A percentile compares a stretch with the other conserved stretches of the same genome.
Conservation (phyloP, 2,113 vertebrate species). For the Pogona vitticeps region DNA sequence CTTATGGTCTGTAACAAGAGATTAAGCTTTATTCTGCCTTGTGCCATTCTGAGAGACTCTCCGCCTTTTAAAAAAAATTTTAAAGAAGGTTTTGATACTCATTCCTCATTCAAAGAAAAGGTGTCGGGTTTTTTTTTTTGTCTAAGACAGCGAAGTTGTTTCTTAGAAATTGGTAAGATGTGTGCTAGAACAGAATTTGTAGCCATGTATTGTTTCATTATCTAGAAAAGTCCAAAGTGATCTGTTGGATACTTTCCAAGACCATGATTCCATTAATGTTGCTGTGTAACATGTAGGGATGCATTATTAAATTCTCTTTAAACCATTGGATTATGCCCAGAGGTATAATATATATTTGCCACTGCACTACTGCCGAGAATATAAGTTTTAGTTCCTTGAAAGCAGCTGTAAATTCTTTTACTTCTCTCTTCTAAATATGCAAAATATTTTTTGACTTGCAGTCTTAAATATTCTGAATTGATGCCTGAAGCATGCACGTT, state of each 20-base stretch:
- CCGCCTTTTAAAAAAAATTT: not conserved
- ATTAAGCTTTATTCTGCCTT: not conserved
- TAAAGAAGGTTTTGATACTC: too few relatives aligned
- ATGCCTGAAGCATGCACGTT: not conserved
- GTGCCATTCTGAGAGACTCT: not conserved
- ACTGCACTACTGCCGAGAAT: not conserved
- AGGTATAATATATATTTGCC: constrained; percentile 4
- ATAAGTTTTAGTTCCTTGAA: constrained; percentile 4
- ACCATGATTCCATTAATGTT: constrained; percentile 6
- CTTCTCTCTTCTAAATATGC: not conserved
- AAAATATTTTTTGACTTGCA: not conserved
- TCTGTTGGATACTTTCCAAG: not conserved
- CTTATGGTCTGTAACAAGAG: not conserved
- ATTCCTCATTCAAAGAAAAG: not conserved
- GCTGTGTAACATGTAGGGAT: not conserved
- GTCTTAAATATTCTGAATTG: constrained; percentile 2
- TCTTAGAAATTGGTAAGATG: not conserved
- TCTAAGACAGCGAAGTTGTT: not conserved
- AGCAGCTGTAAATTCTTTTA: not conserved
- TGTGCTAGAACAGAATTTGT: not conserved
- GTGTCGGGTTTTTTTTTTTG: too few relatives aligned
- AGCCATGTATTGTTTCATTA: not conserved
- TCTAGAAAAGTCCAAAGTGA: not conserved
- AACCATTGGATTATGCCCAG: not conserved
- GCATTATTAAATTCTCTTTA: constrained; percentile 22